Evolutionary conservation across 2,888 invertebrate genomes (phyloP).

Genomic region (Cheilosia pagana): DNA sequence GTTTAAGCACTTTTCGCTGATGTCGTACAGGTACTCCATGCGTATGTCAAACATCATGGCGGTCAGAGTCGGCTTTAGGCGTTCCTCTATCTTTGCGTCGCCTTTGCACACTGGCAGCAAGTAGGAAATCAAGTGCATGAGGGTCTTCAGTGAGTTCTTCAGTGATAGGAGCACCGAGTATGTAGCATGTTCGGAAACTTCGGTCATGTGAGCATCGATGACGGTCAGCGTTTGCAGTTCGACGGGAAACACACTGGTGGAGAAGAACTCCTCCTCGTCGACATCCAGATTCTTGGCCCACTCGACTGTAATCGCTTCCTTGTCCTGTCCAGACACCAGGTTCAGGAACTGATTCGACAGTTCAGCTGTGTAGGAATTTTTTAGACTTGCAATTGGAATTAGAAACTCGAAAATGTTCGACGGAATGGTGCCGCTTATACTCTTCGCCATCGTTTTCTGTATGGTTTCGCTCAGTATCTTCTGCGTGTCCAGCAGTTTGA

Average conservation of each 20-base stretch:
- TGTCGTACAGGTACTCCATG: constrained; percentile 89
- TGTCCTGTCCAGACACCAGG: constrained; percentile 82
- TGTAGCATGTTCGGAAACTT: constrained; percentile 80
- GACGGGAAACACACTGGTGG: constrained; percentile 81
- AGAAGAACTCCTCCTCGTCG: constrained; percentile 79
- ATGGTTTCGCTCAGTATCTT: constrained; percentile 80
- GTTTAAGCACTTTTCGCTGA: constrained; percentile 86
- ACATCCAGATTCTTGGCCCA: constrained; percentile 82
- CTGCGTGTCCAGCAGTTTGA: constrained; percentile 80
- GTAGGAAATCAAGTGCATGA: constrained; percentile 81
- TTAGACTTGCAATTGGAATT: constrained; percentile 81
- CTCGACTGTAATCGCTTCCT: constrained; percentile 81
- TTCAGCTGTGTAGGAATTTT: constrained; percentile 81
- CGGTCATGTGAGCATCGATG: constrained; percentile 82
- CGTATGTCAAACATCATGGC: constrained; percentile 91
- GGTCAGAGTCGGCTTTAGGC: constrained; percentile 80
- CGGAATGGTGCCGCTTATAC: constrained; percentile 80
- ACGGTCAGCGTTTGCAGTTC: constrained; percentile 82
- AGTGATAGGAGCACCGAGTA: constrained; percentile 82
- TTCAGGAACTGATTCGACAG: constrained; percentile 81
- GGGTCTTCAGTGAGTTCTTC: constrained; percentile 82
- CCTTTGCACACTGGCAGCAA: constrained; percentile 78
- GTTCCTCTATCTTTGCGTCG: constrained; percentile 78
- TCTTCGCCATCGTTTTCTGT: constrained; percentile 81
- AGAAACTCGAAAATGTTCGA: constrained; percentile 80